phyloP scores from a whole-genome alignment of 2,113 vertebrate genomes.

The Nesoenas mayeri region DNA sequence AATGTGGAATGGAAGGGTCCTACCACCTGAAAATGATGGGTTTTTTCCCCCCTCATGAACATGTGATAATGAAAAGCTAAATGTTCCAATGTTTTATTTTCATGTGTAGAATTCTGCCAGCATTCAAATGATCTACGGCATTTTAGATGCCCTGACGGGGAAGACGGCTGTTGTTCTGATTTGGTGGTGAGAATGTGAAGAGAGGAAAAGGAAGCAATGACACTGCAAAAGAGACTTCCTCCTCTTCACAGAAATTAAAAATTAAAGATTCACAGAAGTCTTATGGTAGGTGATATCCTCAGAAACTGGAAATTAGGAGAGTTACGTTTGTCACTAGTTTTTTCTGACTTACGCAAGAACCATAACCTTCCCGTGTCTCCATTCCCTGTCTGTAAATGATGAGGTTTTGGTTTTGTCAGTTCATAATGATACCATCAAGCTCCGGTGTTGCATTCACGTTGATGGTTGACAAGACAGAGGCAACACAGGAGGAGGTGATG shows the following conservation, averaged over 20 bases:
- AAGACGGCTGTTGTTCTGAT: not conserved
- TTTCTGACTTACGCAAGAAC: not conserved
- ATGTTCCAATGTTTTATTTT: not conserved
- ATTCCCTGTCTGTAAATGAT: not conserved
- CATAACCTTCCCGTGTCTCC: not conserved
- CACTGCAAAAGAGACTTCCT: not conserved
- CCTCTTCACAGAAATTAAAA: not conserved
- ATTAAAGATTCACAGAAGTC: not conserved
- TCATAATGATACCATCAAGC: not conserved
- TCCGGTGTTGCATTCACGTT: not conserved
- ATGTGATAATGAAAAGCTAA: not conserved
- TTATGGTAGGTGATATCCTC: not conserved
- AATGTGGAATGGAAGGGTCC: not conserved
- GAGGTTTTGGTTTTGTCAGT: not conserved
- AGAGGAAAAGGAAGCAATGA: not conserved
- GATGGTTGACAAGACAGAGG: not conserved
- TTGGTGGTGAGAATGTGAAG: not conserved
- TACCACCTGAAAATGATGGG: not conserved
- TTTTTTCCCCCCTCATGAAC: accelerated
- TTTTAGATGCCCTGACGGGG: not conserved
- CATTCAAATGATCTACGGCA: not conserved
- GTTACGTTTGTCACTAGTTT: not conserved
- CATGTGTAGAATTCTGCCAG: accelerated
- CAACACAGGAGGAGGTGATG: not conserved
- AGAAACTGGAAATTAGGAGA: not conserved